Conservation (phyloP, 2,113 vertebrate genomes). For the Alectura lathami region DNA sequence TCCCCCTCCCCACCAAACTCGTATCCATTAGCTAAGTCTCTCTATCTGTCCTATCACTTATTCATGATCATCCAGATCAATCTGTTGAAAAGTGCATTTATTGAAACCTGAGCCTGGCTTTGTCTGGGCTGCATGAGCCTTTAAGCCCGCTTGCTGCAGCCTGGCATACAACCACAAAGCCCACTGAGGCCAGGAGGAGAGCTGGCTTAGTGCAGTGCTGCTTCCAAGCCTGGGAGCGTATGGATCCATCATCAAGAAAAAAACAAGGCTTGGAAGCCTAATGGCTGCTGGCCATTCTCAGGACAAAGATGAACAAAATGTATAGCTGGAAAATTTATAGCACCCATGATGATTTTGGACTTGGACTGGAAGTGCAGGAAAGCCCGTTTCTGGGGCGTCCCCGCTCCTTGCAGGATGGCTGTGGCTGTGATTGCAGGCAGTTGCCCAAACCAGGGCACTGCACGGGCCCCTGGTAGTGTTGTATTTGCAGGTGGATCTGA, state of each 20-base stretch:
- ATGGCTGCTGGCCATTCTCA: background rate
- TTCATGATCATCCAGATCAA: slow-evolving; percentile 70
- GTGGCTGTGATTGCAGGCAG: background rate
- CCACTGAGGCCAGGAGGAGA: background rate
- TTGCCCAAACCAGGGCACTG: background rate
- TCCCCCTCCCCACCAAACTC: background rate
- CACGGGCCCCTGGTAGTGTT: background rate
- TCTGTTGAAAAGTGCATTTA: slow-evolving; percentile 68
- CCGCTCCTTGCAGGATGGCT: background rate
- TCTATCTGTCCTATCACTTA: slow-evolving; percentile 67
- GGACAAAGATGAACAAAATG: background rate
- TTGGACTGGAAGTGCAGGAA: background rate
- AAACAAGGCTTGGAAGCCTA: background rate
- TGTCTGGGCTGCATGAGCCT: background rate
- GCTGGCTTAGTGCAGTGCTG: background rate
- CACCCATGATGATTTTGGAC: background rate
- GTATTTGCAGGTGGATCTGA: background rate
- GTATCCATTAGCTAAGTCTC: slow-evolving; percentile 68
- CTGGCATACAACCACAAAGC: slow-evolving; percentile 12
- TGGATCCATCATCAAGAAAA: background rate
- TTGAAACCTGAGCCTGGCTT: slow-evolving; percentile 61
- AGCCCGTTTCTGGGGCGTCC: background rate
- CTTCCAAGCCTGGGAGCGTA: background rate
- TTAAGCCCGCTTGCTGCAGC: background rate
- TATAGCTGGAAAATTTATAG: background rate